Conservation (phyloP, 2,113 vertebrate genomes). For the Corvus hawaiiensis region DNA sequence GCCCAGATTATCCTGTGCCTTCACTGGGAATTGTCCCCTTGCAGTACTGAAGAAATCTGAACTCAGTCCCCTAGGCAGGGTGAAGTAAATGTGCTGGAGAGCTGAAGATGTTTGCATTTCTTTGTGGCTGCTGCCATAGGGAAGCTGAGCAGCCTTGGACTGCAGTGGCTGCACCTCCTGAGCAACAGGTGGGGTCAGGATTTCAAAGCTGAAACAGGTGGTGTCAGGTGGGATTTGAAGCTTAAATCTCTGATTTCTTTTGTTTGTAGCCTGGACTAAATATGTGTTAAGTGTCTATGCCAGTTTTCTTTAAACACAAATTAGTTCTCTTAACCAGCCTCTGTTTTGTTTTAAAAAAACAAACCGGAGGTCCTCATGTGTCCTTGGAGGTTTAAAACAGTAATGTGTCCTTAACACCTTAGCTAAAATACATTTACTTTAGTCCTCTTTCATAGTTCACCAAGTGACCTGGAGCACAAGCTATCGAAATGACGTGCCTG, state of each 20-base stretch:
- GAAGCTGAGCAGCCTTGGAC: not conserved
- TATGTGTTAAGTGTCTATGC: not conserved
- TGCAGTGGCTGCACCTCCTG: not conserved
- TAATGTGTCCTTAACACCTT: not conserved
- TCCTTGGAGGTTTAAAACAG: not conserved
- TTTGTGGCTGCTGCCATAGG: not conserved
- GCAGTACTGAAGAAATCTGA: not conserved
- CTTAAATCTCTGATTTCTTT: not conserved
- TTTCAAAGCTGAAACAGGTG: not conserved
- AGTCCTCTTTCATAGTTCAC: not conserved
- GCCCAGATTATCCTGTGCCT: not conserved
- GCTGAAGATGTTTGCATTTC: not conserved
- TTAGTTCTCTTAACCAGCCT: not conserved
- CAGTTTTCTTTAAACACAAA: not conserved
- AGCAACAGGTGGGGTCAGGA: not conserved
- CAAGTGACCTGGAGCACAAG: not conserved
- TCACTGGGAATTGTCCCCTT: rapidly evolving
- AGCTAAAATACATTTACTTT: not conserved
- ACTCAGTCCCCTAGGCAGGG: not conserved
- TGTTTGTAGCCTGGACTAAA: not conserved
- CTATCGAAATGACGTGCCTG: not conserved
- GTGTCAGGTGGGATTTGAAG: not conserved
- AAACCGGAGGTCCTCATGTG: rapidly evolving
- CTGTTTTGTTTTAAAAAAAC: not conserved
- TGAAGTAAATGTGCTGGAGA: not conserved